These are phyloP conservation scores for Alexandromys fortis DNA, from an alignment of 2,113 vertebrate species.

Conservation along the genomic window DNA sequence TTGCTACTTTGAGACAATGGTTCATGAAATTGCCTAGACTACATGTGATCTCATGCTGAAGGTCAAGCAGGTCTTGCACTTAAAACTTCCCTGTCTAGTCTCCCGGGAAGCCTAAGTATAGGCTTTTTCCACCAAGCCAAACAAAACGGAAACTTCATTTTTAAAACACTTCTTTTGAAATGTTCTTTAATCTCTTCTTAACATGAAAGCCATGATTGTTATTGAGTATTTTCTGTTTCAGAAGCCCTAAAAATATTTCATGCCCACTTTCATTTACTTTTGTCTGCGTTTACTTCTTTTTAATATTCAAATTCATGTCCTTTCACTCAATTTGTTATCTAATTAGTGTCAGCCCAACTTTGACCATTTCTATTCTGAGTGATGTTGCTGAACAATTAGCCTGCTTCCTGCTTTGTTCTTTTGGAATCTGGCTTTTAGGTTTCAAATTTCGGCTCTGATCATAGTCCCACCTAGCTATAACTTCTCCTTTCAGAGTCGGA, in stretches of 20 bases:
- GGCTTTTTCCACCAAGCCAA: neutral
- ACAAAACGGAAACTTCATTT: neutral
- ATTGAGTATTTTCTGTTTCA: neutral
- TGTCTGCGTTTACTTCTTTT: neutral
- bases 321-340: neutral
- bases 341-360: neutral
- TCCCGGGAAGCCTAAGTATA: neutral
- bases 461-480: neutral
- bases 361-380: neutral
- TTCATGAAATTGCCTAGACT: neutral
- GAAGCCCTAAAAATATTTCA: neutral
- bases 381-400: neutral
- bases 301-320: neutral
- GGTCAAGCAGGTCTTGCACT: neutral
- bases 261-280: neutral
- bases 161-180: neutral
- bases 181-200: neutral
- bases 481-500: neutral
- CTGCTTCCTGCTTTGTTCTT: neutral
- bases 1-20: neutral
- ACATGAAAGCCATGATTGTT: neutral
- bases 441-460: neutral
- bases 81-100: neutral
- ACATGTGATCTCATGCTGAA: neutral
- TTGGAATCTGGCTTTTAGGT: neutral